Conservation (phyloP, 2,888 invertebrate species). For the Agonopterix heracliana region DNA sequence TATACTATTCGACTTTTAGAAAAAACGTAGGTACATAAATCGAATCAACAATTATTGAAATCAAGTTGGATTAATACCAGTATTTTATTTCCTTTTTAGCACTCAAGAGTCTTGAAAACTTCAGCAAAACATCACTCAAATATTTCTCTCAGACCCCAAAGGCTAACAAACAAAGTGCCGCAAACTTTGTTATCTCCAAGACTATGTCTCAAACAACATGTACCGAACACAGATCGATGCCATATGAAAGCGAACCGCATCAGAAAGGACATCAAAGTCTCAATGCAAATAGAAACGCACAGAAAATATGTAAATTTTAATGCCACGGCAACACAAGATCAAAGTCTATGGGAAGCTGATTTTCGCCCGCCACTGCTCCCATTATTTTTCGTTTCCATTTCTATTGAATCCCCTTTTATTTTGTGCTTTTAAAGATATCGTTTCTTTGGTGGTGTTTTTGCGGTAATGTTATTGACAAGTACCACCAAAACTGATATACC, state of each 20-base stretch:
- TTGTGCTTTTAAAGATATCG: conserved; percentile 25
- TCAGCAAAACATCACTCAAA: too few relatives aligned
- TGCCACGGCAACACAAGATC: conserved; percentile 53
- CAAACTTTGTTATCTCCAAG: conserved; percentile 20
- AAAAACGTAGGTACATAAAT: too few relatives aligned
- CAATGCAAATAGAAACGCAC: conserved; percentile 49
- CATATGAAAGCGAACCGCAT: conserved; percentile 36
- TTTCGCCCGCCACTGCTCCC: conserved; percentile 32
- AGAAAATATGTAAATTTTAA: conserved; percentile 72
- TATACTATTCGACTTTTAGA: too few relatives aligned
- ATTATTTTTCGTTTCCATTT: conserved; percentile 31
- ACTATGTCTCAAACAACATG: conserved; percentile 20
- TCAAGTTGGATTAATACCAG: too few relatives aligned
- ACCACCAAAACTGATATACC: too few relatives aligned
- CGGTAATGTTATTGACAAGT: too few relatives aligned
- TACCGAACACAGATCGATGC: conserved; percentile 29
- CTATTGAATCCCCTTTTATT: conserved; percentile 31
- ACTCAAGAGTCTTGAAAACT: too few relatives aligned
- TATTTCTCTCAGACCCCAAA: not conserved
- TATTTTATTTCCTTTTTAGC: too few relatives aligned
- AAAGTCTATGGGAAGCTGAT: conserved; percentile 47
- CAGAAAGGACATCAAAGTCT: conserved; percentile 64
- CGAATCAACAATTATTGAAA: too few relatives aligned
- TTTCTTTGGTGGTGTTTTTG: not conserved
- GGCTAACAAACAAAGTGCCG: conserved; percentile 15